These are phyloP conservation scores for Polylopha cassiicola DNA, from an alignment of 2,888 invertebrate species.

Conservation along the genomic window DNA sequence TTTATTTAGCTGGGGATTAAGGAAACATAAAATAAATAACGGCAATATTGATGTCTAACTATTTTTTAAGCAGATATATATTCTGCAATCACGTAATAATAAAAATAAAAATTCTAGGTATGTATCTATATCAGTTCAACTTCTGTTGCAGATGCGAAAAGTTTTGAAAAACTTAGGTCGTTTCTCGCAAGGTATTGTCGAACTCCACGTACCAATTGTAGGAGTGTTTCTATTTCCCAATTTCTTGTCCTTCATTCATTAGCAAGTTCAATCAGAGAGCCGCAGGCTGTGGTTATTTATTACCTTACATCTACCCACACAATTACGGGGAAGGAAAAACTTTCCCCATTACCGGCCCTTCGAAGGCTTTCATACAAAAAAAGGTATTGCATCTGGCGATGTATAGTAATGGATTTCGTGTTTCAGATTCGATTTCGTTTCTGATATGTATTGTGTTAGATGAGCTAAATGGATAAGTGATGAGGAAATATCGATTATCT, in stretches of 20 bases:
- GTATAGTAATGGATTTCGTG: constrained; percentile 65
- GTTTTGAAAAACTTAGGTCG: constrained; percentile 49
- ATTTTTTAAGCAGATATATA: neutral
- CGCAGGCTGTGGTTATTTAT: constrained; percentile 72
- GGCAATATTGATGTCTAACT: too few species aligned
- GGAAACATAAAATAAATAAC: too few species aligned
- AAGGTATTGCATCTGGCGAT: constrained; percentile 62
- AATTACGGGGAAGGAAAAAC: constrained; percentile 72
- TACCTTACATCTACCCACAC: constrained; percentile 70
- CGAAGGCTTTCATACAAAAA: constrained; percentile 66
- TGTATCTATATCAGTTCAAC: constrained; percentile 13
- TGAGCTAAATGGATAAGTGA: constrained; percentile 5
- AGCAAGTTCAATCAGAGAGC: constrained; percentile 75
- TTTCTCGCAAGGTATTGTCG: constrained; percentile 59
- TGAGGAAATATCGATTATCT: neutral
- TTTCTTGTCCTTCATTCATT: constrained; percentile 75
- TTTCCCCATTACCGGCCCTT: constrained; percentile 69
- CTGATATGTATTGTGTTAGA: constrained; percentile 39
- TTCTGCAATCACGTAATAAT: too few species aligned
- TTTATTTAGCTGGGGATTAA: too few species aligned
- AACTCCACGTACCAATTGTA: constrained; percentile 36
- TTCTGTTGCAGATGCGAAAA: constrained; percentile 12
- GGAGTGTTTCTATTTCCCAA: constrained; percentile 61
- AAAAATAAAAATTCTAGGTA: too few species aligned
- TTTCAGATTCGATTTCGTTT: constrained; percentile 54